These are phyloP conservation scores for Anagrus nilaparvatae DNA, from an alignment of 1,140 invertebrate species.

Conservation along the genomic window DNA sequence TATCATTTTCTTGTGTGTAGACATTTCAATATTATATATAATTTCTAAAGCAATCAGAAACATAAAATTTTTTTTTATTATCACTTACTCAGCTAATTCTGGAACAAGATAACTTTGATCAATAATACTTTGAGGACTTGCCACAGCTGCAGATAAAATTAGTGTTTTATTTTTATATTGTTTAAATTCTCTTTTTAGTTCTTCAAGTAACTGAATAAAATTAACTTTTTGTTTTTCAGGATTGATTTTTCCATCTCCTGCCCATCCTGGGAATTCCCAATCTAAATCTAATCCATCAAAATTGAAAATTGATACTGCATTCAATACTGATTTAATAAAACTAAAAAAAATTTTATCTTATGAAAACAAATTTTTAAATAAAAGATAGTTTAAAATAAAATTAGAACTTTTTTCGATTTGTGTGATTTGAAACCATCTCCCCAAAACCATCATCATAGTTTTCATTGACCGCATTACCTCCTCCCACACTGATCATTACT, in stretches of 20 bases:
- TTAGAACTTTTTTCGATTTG: conserved; percentile 46
- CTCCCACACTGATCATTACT: conserved; percentile 69
- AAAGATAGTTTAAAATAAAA: too few species aligned
- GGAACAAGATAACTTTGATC: conserved; percentile 65
- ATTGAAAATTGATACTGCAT: conserved; percentile 48
- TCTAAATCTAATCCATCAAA: conserved; percentile 78
- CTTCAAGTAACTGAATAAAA: conserved; percentile 60
- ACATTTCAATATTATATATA: neutral
- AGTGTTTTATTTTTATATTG: conserved; percentile 46
- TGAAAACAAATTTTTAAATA: neutral
- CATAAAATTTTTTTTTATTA: neutral
- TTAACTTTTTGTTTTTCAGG: conserved; percentile 51
- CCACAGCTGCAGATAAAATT: conserved; percentile 64
- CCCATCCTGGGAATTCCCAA: conserved; percentile 71
- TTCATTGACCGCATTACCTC: conserved; percentile 47
- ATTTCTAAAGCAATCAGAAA: neutral
- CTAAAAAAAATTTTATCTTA: conserved; percentile 28
- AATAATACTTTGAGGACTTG: conserved; percentile 60
- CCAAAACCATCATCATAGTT: conserved; percentile 53
- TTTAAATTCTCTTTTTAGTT: conserved; percentile 55
- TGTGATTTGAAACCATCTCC: conserved; percentile 57
- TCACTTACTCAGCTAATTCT: conserved; percentile 58
- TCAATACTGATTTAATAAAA: conserved; percentile 59
- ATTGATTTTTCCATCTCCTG: too few species aligned
- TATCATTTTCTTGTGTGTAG: too few species aligned